phyloP scores from a whole-genome alignment of 1,140 invertebrate genomes.

The Ctenoplectra terminalis region DNA sequence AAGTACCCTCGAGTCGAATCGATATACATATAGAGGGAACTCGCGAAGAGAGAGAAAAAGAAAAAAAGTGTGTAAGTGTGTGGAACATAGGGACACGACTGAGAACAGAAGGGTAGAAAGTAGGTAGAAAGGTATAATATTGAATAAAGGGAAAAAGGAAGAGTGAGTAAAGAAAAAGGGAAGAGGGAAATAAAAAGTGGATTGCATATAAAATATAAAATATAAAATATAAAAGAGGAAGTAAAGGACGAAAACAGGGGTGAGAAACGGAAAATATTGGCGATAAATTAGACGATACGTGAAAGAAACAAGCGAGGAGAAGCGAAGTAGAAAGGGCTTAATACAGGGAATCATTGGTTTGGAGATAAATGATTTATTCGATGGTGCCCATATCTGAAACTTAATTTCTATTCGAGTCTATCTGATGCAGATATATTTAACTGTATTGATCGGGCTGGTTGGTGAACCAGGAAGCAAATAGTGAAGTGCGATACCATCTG shows the following conservation, averaged over 20 bases:
- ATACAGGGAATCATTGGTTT: constrained; percentile 43
- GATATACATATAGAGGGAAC: neutral
- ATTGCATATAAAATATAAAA: neutral
- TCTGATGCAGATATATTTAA: constrained; percentile 3
- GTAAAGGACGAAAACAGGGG: neutral
- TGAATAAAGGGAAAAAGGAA: neutral
- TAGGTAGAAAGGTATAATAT: neutral
- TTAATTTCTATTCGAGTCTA: constrained; percentile 20
- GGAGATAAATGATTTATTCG: constrained; percentile 42
- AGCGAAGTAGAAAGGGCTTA: too few relatives aligned
- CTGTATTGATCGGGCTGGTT: constrained; percentile 1
- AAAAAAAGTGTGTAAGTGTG: too few relatives aligned
- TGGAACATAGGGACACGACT: too few relatives aligned
- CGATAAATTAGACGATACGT: too few relatives aligned
- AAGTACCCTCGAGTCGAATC: constrained; percentile 5
- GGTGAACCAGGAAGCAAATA: constrained; percentile 32
- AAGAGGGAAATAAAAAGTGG: neutral
- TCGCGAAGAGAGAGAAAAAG: too few relatives aligned
- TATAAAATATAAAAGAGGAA: neutral
- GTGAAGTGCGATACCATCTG: constrained; percentile 25
- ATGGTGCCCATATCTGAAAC: neutral
- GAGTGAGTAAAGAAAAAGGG: too few relatives aligned
- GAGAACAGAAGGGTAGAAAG: neutral
- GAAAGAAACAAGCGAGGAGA: too few relatives aligned
- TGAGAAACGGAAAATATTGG: too few relatives aligned